Evolutionary conservation across 1,140 invertebrate genomes (phyloP).

Genomic region (Trachymyrmex septentrionalis): DNA sequence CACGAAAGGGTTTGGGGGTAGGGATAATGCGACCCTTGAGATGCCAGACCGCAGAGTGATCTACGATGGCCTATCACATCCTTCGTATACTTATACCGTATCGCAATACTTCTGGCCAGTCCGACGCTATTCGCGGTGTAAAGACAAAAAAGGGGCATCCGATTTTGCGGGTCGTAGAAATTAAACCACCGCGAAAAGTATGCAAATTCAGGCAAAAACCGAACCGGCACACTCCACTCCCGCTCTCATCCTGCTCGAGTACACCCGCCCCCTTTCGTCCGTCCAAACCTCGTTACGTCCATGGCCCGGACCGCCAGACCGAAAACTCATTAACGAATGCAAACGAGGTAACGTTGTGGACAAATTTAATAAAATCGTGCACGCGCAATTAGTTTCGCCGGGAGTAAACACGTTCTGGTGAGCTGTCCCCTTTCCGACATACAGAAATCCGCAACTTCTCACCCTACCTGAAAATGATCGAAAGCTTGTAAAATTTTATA

Average conservation of each 20-base stretch:
- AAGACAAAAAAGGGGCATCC: constrained; percentile 40
- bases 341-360: constrained; percentile 84
- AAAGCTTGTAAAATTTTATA: constrained; percentile 45
- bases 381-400: constrained; percentile 83
- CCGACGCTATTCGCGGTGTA: constrained; percentile 39
- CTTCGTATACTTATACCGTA: constrained; percentile 80
- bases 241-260: constrained; percentile 64
- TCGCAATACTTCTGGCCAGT: constrained; percentile 53
- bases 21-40: constrained; percentile 85
- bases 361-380: constrained; percentile 85
- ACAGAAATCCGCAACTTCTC: constrained; percentile 75
- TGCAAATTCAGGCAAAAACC: constrained; percentile 76
- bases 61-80: constrained; percentile 81
- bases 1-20: constrained; percentile 65
- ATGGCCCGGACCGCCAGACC: constrained; percentile 73
- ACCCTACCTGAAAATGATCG: constrained; percentile 36
- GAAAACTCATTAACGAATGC: constrained; percentile 86
- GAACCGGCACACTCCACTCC: constrained; percentile 65
- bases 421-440: constrained; percentile 36
- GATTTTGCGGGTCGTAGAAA: constrained; percentile 61
- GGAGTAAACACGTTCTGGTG: constrained; percentile 77
- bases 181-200: constrained; percentile 73
- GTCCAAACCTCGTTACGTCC: constrained; percentile 75
- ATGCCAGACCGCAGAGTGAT: constrained; percentile 83
- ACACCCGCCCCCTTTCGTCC: constrained; percentile 54